phyloP scores from a whole-genome alignment of 2,888 invertebrate species.

The Euclidia mi region DNA sequence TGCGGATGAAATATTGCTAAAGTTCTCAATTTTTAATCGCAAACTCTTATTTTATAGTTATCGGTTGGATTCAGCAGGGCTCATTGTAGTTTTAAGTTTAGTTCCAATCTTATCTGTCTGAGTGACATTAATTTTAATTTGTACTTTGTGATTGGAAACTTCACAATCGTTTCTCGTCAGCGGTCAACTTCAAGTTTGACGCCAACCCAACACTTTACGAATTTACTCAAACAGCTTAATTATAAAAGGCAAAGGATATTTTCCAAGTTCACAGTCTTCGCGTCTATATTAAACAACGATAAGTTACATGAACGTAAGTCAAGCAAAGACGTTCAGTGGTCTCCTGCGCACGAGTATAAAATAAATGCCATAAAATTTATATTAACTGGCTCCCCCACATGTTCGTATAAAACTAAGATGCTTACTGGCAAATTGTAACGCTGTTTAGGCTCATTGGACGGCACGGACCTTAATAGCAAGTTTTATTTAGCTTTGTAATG shows the following conservation, averaged over 20 bases:
- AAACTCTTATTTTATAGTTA: too few relatives aligned
- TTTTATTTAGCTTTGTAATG: background rate
- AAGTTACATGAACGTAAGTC: slow-evolving; percentile 59
- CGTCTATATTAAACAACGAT: slow-evolving; percentile 51
- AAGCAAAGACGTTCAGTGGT: slow-evolving; percentile 58
- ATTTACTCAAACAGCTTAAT: too few relatives aligned
- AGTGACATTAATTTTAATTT: too few relatives aligned
- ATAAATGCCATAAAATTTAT: slow-evolving; percentile 57
- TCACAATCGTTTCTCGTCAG: too few relatives aligned
- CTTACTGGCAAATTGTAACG: slow-evolving; percentile 25
- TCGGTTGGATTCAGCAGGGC: too few relatives aligned
- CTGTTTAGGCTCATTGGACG: background rate
- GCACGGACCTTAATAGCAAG: background rate
- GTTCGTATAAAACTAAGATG: slow-evolving; percentile 38
- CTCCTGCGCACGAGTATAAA: slow-evolving; percentile 55
- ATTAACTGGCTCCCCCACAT: slow-evolving; percentile 45
- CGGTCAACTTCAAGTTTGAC: too few relatives aligned
- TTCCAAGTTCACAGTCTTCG: slow-evolving; percentile 26
- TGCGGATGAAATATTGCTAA: too few relatives aligned
- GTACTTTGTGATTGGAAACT: too few relatives aligned
- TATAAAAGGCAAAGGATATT: slow-evolving; percentile 8
- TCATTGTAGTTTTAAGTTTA: too few relatives aligned
- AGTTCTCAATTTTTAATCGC: too few relatives aligned
- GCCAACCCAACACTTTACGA: too few relatives aligned
- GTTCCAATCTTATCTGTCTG: too few relatives aligned